Evolutionary conservation across 2,888 invertebrate genomes (phyloP), one percentile per base, ranked within the genome.

Genomic region (Cancer borealis): DNA sequence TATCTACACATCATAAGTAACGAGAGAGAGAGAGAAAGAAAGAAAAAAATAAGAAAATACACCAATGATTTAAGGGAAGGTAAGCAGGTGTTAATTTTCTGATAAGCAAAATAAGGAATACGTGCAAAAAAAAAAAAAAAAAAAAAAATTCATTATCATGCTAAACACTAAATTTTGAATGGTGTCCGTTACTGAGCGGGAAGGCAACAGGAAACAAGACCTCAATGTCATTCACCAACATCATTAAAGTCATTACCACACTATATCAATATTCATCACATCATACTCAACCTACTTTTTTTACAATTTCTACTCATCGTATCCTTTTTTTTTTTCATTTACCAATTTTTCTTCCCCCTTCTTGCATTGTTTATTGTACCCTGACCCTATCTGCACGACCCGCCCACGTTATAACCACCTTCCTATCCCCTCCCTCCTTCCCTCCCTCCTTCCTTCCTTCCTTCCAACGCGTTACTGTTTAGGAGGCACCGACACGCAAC

Each of bases 371-470:
- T 66, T 66, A 30, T 79, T 10, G 30, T 79, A 79, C 30, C 79
- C 79, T 30, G 79, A 30, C 30, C 79, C 79, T 79, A 79, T 30
- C 79, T 79, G 6, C 79, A 79, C 79, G 79, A 66, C 30, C 79
- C 79, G 79, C 79, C 79, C 79, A 79, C 79, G 12, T 79, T 79
- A 79, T 79, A 79, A 79, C 30, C 26, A 79, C 79, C 79, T 79
- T 79, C 47, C 89, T 49, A 17, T 46, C 3, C n/a, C 89, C 54
- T 30, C 30, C 79, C 30, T 30, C 12, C 21, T 3, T 30, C 79
- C 30, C 14, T 30, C 30, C 30, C 21, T 3, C n/a, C 54, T 46
- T 54, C 54, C 79, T 21, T 79, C 79, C 79, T 30, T 79, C 30
- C 79, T 49, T 66, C 66, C 66, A 30, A 30, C 79, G 30, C 21